Percentiles rank a stretch among this genome's conserved stretches.
Evolutionary conservation across 2,113 vertebrate species (phyloP).

Genomic region (Apodemus sylvaticus): DNA sequence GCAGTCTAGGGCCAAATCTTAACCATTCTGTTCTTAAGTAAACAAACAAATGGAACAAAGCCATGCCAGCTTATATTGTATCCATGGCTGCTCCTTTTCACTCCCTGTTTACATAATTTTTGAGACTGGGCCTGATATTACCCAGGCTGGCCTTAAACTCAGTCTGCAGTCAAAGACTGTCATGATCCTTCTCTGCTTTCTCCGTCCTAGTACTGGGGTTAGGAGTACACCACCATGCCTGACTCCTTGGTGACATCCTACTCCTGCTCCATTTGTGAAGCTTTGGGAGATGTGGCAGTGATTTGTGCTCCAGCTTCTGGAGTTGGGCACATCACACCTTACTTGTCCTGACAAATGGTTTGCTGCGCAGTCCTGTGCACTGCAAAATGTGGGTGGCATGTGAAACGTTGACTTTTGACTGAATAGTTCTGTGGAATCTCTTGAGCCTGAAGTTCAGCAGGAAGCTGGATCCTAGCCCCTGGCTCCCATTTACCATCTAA

Average conservation of each 20-base stretch:
- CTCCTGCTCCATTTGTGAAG: background rate
- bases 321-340: background rate
- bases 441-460: background rate
- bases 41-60: background rate
- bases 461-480: background rate
- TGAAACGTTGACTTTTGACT: constrained; percentile 5
- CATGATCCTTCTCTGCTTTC: background rate
- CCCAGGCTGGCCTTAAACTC: background rate
- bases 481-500: background rate
- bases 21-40: background rate
- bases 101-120: background rate
- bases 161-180: background rate
- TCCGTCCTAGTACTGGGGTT: background rate
- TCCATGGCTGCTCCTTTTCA: background rate
- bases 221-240: background rate
- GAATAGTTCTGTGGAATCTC: background rate
- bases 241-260: background rate
- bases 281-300: background rate
- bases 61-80: background rate
- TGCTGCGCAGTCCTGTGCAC: background rate
- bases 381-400: background rate
- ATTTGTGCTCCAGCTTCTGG: background rate
- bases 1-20: background rate
- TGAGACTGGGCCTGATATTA: background rate
- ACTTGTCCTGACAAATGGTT: constrained; percentile 5